Conservation (phyloP, 2,888 invertebrate species). For the Melanophora roralis region DNA sequence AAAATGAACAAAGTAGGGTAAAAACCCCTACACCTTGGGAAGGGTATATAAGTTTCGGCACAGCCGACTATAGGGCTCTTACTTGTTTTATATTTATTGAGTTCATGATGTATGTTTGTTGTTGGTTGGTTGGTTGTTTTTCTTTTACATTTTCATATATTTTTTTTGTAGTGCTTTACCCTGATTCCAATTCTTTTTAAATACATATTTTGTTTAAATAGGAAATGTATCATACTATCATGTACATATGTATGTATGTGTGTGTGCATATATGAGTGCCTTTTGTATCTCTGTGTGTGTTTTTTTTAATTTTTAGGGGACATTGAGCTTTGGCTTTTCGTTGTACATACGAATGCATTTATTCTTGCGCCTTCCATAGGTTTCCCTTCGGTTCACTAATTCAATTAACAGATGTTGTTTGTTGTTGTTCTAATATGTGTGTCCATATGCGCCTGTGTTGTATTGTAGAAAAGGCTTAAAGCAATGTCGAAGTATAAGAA, state of each 20-base stretch:
- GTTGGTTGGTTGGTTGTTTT: neutral
- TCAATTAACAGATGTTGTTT: constrained; percentile 54
- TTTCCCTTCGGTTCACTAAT: constrained; percentile 56
- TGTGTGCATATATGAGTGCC: neutral
- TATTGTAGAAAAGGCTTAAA: constrained; percentile 45
- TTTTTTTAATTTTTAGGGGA: constrained; percentile 64
- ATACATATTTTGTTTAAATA: constrained; percentile 43
- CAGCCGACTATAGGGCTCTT: too few relatives aligned
- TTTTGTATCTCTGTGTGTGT: neutral
- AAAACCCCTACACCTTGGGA: too few relatives aligned
- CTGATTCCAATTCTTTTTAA: constrained; percentile 50
- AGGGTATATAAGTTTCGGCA: too few relatives aligned
- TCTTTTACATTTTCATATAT: constrained; percentile 11
- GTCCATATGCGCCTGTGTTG: neutral
- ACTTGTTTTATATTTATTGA: constrained; percentile 7
- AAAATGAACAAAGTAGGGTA: too few relatives aligned
- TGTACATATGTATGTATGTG: neutral
- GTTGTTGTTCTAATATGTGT: neutral
- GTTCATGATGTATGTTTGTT: constrained; percentile 32
- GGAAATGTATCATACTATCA: constrained; percentile 53
- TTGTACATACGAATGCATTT: constrained; percentile 15
- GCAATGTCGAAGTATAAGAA: constrained; percentile 12
- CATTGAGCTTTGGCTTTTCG: constrained; percentile 67
- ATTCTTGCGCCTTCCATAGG: constrained; percentile 47
- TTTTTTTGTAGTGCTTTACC: constrained; percentile 57